phyloP scores from a whole-genome alignment of 2,113 vertebrate species.

The Pelvicachromis taeniatus region DNA sequence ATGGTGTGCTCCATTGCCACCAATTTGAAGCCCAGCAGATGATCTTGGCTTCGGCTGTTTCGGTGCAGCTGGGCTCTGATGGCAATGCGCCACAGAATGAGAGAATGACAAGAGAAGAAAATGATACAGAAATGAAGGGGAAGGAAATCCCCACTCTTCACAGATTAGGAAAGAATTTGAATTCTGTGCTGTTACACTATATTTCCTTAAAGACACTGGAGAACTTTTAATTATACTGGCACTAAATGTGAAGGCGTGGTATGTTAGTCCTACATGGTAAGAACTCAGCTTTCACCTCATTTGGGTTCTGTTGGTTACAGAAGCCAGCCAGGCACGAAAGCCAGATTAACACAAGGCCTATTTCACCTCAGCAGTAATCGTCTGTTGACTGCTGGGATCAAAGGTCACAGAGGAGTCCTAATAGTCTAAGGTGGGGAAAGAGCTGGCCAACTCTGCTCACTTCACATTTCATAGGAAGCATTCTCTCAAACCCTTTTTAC shows the following conservation, averaged over 20 bases:
- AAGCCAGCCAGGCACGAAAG: conserved; percentile 30
- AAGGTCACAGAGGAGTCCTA: conserved; percentile 39
- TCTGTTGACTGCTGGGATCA: conserved; percentile 45
- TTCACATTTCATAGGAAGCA: conserved; percentile 11
- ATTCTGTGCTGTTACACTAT: neutral
- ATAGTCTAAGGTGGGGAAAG: neutral
- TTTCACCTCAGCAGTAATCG: conserved; percentile 47
- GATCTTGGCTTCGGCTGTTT: conserved; percentile 46
- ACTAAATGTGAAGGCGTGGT: neutral
- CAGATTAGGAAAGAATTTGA: neutral
- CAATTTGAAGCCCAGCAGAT: conserved; percentile 32
- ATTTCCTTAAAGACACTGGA: neutral
- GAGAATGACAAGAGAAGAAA: conserved; percentile 2
- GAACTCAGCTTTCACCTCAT: conserved; percentile 5
- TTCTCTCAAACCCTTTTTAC: neutral
- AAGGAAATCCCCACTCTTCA: neutral
- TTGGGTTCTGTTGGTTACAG: conserved; percentile 19
- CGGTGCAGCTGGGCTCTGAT: conserved; percentile 52
- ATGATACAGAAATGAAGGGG: conserved; percentile 15
- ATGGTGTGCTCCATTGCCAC: neutral
- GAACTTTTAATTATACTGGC: neutral
- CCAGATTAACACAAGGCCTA: conserved; percentile 49
- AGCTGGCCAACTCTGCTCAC: neutral
- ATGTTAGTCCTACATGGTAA: neutral
- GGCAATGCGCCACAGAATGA: conserved; percentile 39